Conservation (phyloP, 1,140 invertebrate genomes). For the Choristoneura fumiferana region DNA sequence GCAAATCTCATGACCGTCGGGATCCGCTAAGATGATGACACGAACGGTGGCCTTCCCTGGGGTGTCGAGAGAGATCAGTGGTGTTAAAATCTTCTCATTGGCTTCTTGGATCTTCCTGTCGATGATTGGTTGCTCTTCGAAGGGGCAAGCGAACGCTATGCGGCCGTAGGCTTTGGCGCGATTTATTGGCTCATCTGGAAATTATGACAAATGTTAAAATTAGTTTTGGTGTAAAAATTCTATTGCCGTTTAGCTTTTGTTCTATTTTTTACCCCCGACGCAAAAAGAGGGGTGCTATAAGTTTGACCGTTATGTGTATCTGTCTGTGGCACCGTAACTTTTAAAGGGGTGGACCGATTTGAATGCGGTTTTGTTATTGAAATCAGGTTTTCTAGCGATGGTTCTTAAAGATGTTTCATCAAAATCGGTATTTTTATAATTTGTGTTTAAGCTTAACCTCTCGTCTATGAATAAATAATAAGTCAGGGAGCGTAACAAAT, state of each 20-base stretch:
- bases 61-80: constrained; percentile 93
- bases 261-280: too few relatives aligned
- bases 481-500: too few relatives aligned
- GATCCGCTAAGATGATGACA: constrained; percentile 97
- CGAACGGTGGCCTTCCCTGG: constrained; percentile 97
- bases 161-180: constrained; percentile 96
- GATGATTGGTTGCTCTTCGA: constrained; percentile 85
- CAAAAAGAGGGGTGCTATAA: too few relatives aligned
- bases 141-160: constrained; percentile 95
- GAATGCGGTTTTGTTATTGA: too few relatives aligned
- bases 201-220: constrained; percentile 22
- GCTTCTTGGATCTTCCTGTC: constrained; percentile 86
- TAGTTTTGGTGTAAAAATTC: not conserved
- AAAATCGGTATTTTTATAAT: too few relatives aligned
- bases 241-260: not conserved
- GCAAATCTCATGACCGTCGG: constrained; percentile 98
- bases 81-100: constrained; percentile 90
- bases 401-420: too few relatives aligned
- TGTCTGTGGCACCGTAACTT: too few relatives aligned
- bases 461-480: too few relatives aligned
- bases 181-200: constrained; percentile 83
- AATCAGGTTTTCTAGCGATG: too few relatives aligned
- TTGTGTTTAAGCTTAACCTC: too few relatives aligned
- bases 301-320: too few relatives aligned
- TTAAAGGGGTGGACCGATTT: too few relatives aligned